Percentiles rank a stretch among this genome's conserved stretches.
Evolutionary conservation across 2,797 vertebrate genomes (phyloP).

Genomic region (Oophaga sylvatica): DNA sequence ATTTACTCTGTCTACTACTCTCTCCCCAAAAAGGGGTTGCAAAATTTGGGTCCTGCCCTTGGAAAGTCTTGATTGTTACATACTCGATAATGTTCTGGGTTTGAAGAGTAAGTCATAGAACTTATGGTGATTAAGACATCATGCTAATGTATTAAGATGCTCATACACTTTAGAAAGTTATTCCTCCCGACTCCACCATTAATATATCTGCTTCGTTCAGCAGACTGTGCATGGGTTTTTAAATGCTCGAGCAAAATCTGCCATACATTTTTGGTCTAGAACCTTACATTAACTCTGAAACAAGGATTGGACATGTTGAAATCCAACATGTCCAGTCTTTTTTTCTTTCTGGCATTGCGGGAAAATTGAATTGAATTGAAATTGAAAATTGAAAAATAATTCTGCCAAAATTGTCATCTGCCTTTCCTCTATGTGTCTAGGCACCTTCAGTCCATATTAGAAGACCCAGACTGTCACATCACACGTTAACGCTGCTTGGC

Average conservation of each 20-base stretch:
- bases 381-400: no score
- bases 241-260: not conserved
- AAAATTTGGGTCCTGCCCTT: not conserved
- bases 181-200: no score
- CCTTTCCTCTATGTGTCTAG: no score
- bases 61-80: not conserved
- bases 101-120: not conserved
- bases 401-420: no score
- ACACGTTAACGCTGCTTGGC: not conserved
- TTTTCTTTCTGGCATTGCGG: not conserved
- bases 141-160: not conserved
- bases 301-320: no score
- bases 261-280: no score
- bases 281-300: no score
- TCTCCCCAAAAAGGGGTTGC: not conserved
- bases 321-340: not conserved
- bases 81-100: not conserved
- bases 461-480: not conserved
- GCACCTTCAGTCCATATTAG: not conserved
- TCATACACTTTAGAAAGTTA: no score
- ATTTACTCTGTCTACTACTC: not conserved
- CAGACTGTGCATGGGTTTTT: no score
- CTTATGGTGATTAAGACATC: not conserved
- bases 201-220: no score
- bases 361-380: not conserved